These are phyloP conservation scores for Miniopterus natalensis DNA, from an alignment of 2,113 vertebrate genomes.

Conservation along the genomic window DNA sequence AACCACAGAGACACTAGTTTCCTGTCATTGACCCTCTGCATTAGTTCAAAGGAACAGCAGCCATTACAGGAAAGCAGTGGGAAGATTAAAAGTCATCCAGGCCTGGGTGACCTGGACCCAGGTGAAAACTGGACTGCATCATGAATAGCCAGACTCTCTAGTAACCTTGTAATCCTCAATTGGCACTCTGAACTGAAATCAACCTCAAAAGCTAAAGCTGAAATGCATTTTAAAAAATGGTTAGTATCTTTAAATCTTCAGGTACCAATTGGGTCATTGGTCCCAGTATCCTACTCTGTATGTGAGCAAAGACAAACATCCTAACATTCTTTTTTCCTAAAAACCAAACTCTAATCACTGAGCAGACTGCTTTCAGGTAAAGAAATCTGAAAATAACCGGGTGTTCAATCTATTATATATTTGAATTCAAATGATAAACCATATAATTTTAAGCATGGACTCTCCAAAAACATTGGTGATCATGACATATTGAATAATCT, in stretches of 20 bases:
- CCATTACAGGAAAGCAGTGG: not conserved
- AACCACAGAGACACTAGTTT: not conserved
- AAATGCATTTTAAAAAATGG: conserved; percentile 42
- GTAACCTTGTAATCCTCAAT: conserved; percentile 48
- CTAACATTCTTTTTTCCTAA: conserved; percentile 30
- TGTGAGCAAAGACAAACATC: conserved; percentile 56
- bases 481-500: not conserved
- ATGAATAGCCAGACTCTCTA: conserved; percentile 57
- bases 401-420: conserved; percentile 45
- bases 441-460: not conserved
- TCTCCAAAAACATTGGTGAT: not conserved
- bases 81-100: conserved; percentile 38
- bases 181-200: conserved; percentile 64
- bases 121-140: conserved; percentile 48
- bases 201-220: conserved; percentile 57
- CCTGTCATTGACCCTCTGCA: not conserved
- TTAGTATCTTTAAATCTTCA: conserved; percentile 41
- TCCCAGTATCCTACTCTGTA: not conserved
- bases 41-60: conserved; percentile 53
- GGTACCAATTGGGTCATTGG: not conserved
- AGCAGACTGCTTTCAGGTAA: conserved; percentile 62
- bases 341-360: not conserved
- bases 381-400: conserved; percentile 74
- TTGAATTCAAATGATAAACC: conserved; percentile 61
- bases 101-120: not conserved